These are phyloP conservation scores for Tetramorium parvispinum DNA, from an alignment of 1,140 invertebrate species.

Conservation along the genomic window DNA sequence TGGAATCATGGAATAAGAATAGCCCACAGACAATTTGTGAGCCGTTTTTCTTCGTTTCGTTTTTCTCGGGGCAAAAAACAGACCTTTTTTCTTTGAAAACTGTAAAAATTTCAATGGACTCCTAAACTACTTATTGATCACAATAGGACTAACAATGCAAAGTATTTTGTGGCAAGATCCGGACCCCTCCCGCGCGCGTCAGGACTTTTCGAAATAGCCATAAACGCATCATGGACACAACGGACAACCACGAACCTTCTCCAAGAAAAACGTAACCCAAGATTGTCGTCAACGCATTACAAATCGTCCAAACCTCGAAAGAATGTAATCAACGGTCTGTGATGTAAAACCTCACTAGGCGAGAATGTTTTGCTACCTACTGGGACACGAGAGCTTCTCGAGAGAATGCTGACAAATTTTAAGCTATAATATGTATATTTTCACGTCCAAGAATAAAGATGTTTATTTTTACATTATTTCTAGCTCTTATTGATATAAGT, in stretches of 20 bases:
- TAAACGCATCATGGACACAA: slow-evolving; percentile 80
- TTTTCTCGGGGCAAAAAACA: slow-evolving; percentile 49
- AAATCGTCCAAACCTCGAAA: neutral
- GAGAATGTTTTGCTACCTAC: slow-evolving; percentile 1
- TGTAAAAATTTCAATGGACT: slow-evolving; percentile 66
- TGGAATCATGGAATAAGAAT: neutral
- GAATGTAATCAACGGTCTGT: slow-evolving; percentile 16
- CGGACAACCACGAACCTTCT: slow-evolving; percentile 37
- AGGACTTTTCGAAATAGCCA: slow-evolving; percentile 75
- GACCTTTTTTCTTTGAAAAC: slow-evolving; percentile 68
- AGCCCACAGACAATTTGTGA: slow-evolving; percentile 10
- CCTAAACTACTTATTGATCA: slow-evolving; percentile 79
- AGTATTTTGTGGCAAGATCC: slow-evolving; percentile 79
- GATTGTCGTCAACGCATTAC: neutral
- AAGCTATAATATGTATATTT: neutral
- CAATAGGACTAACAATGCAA: slow-evolving; percentile 79
- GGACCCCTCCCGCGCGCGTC: slow-evolving; percentile 73
- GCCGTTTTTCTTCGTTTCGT: slow-evolving; percentile 55
- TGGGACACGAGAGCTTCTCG: neutral
- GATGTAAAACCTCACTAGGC: slow-evolving; percentile 11
- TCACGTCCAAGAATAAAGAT: neutral
- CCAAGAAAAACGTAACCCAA: neutral
- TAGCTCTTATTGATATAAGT: neutral
- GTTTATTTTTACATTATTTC: neutral
- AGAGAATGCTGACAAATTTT: neutral